Percentiles rank a stretch among this genome's conserved stretches.
Conservation (phyloP, 2,888 invertebrate species). For the Chouioia cunea region DNA sequence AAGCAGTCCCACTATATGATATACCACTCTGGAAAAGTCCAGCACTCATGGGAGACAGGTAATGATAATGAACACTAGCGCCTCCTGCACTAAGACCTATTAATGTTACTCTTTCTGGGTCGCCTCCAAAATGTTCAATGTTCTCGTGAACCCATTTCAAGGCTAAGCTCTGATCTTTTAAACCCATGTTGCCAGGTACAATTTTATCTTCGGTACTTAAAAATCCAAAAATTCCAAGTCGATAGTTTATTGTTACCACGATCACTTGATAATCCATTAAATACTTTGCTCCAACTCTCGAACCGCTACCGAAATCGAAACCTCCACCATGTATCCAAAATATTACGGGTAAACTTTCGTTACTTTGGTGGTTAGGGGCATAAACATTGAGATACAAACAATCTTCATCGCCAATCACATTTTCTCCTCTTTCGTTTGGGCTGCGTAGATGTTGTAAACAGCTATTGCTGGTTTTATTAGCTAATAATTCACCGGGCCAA, state of each 20-base stretch:
- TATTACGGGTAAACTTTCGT: constrained; percentile 56
- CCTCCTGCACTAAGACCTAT: constrained; percentile 81
- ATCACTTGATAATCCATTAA: constrained; percentile 77
- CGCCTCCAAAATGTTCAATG: constrained; percentile 79
- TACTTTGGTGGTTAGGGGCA: constrained; percentile 49
- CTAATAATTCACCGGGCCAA: constrained; percentile 57
- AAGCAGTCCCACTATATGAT: constrained; percentile 78
- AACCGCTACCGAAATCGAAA: constrained; percentile 68
- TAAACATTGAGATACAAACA: constrained; percentile 63
- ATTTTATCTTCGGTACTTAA: constrained; percentile 79
- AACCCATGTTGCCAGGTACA: constrained; percentile 79
- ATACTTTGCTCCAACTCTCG: constrained; percentile 70
- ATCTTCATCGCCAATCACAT: constrained; percentile 57
- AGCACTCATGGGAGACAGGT: constrained; percentile 75
- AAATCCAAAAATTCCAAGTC: constrained; percentile 78
- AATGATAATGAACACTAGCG: constrained; percentile 81
- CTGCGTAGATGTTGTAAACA: constrained; percentile 58
- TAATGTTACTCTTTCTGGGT: constrained; percentile 77
- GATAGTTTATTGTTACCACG: constrained; percentile 78
- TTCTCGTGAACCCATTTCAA: constrained; percentile 79
- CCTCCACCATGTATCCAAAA: constrained; percentile 63
- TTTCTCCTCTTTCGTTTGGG: constrained; percentile 25
- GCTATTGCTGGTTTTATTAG: constrained; percentile 54
- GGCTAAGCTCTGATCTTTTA: constrained; percentile 81
- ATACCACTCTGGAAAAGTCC: constrained; percentile 73